A percentile compares a stretch with the other conserved stretches of the same genome.
phyloP scores from a whole-genome alignment of 2,113 vertebrate species.

The Apodemus speciosus region DNA sequence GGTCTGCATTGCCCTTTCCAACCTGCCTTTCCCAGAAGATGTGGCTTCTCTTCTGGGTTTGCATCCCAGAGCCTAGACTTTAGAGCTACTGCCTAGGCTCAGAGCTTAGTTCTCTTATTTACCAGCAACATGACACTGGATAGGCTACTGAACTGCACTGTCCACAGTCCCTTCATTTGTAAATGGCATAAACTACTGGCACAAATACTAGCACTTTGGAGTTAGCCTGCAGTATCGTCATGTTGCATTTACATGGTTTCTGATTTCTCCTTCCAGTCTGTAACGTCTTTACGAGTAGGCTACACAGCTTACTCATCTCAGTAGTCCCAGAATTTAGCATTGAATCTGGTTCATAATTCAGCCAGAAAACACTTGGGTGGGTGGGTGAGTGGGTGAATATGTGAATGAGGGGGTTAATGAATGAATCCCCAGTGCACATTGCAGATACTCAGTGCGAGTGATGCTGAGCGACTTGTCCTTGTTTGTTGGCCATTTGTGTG shows the following conservation, averaged over 20 bases:
- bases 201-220: not conserved
- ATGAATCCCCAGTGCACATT: not conserved
- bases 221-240: not conserved
- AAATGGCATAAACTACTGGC: not conserved
- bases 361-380: slow-evolving; percentile 5
- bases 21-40: not conserved
- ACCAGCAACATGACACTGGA: not conserved
- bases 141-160: not conserved
- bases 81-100: not conserved
- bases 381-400: slow-evolving; percentile 10
- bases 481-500: not conserved
- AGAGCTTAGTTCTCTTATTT: not conserved
- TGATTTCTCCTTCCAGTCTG: not conserved
- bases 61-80: not conserved
- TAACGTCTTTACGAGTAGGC: not conserved
- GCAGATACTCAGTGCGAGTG: not conserved
- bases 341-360: not conserved
- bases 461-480: not conserved
- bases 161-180: slow-evolving; percentile 20
- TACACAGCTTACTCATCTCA: not conserved
- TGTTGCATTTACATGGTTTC: not conserved
- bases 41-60: not conserved
- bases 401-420: slow-evolving; percentile 42
- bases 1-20: not conserved
- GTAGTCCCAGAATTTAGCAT: not conserved